Evolutionary conservation across 2,888 invertebrate genomes (phyloP), one percentile per base, ranked within the genome.

Genomic region (Drosophila barbarae): DNA sequence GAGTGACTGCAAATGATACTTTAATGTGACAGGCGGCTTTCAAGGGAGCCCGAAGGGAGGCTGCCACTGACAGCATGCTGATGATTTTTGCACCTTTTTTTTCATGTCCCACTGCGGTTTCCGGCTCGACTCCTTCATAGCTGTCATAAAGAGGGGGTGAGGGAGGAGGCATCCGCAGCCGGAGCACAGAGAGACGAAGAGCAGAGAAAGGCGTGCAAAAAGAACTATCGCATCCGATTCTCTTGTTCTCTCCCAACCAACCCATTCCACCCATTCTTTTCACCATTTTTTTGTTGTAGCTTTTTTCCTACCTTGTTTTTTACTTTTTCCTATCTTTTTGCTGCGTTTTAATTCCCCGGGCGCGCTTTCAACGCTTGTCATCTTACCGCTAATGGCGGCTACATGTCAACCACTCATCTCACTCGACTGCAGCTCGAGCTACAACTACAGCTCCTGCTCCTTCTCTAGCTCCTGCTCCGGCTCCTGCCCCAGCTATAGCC

Each of bases 371-470:
- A 80, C 79, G 84, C 80, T 84, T 79, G 78, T 79, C 80, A 81
- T 80, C 84, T 84, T 81, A 80, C 81, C 82, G 82, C 82, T 84
- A 82, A 82, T 82, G 82, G 82, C 82, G 83, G 84, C 77, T 82
- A 77, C 83, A 82, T 82, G 83, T 82, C 82, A 82, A 84, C 81
- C 84, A 84, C 82, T 82, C 84, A 82, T 84, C 82, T 77, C 63
- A 61, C 57, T 56, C 59, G 64, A 53, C 59, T 58, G 47, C 58
- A 39, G 60, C 64, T 30, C 12, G 50, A 44, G 57, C 76, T 47
- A 32, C 44, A 30, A 38, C 67, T 44, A 4, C 6, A 8, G 35
- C 35, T 15, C 26, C 54, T 23, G 13, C 9, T 30, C 30, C 55
- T 2, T 32, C 63, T 53, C 18, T 34, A n/a, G 35, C 50, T 34